Evolutionary conservation across 2,113 vertebrate species (phyloP).

Genomic region (Edolisoma coerulescens): DNA sequence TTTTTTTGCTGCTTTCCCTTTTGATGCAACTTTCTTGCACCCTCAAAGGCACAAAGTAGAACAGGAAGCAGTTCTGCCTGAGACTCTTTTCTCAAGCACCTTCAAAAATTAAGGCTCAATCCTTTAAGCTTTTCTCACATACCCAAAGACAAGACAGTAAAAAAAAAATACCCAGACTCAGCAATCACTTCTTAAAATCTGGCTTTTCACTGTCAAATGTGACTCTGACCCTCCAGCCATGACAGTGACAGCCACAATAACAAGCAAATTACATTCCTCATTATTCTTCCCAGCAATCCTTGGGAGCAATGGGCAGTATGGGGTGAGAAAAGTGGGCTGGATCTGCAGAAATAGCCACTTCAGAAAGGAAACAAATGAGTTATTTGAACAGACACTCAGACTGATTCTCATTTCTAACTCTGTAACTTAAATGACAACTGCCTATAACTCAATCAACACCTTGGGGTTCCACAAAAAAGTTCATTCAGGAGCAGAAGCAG

Average conservation of each 20-base stretch:
- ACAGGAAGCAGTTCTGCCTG: slow-evolving; percentile 1
- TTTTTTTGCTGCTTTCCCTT: background rate
- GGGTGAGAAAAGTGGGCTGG: background rate
- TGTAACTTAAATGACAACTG: background rate
- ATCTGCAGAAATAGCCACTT: background rate
- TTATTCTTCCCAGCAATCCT: background rate
- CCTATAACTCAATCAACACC: background rate
- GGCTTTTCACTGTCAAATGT: background rate
- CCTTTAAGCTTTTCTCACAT: background rate
- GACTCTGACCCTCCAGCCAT: background rate
- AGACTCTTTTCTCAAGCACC: background rate
- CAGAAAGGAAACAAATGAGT: background rate
- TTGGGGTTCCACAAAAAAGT: background rate
- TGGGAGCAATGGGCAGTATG: background rate
- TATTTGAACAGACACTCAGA: background rate
- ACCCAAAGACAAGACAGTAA: background rate
- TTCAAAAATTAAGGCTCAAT: background rate
- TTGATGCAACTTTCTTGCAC: slow-evolving; percentile 15
- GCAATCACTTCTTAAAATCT: background rate
- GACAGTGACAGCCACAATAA: background rate
- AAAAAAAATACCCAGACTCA: background rate
- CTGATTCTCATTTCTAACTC: background rate
- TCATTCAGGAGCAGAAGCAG: background rate
- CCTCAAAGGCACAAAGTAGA: slow-evolving; percentile 6
- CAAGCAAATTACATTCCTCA: background rate